These are phyloP conservation scores for Oncorhynchus masou DNA, from an alignment of 2,113 vertebrate genomes.

Conservation along the genomic window DNA sequence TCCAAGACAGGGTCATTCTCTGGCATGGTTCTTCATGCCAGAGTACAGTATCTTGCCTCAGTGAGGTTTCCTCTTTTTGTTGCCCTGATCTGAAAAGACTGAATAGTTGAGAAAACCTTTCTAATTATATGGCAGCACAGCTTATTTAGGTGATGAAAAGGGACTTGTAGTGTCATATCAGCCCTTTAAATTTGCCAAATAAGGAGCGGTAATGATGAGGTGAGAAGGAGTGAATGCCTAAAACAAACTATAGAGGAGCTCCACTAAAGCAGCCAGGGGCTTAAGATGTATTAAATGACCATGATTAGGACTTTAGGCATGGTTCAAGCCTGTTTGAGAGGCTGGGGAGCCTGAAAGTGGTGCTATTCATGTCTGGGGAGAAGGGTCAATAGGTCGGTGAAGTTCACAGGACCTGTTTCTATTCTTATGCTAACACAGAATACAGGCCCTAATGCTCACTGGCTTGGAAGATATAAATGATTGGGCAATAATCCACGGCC, in stretches of 20 bases:
- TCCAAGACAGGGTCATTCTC: neutral
- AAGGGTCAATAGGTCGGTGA: slow-evolving; percentile 91
- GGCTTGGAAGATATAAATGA: slow-evolving; percentile 96
- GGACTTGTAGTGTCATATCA: slow-evolving; percentile 79
- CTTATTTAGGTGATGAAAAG: slow-evolving; percentile 84
- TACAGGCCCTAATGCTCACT: slow-evolving; percentile 84
- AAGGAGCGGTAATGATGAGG: slow-evolving; percentile 81
- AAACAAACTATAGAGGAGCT: slow-evolving; percentile 91
- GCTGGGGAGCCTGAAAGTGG: slow-evolving; percentile 80
- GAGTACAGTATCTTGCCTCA: slow-evolving; percentile 63
- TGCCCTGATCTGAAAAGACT: slow-evolving; percentile 76
- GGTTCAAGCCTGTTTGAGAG: slow-evolving; percentile 89
- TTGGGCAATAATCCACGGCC: slow-evolving; percentile 86
- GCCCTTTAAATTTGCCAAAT: slow-evolving; percentile 81
- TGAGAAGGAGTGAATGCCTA: slow-evolving; percentile 86
- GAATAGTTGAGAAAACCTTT: slow-evolving; percentile 79
- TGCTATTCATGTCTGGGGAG: slow-evolving; percentile 88
- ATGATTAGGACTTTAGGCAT: slow-evolving; percentile 96
- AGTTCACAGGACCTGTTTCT: slow-evolving; percentile 91
- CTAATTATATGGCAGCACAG: slow-evolving; percentile 81
- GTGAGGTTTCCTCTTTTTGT: slow-evolving; percentile 69
- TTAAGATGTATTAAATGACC: slow-evolving; percentile 99
- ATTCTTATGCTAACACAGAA: slow-evolving; percentile 95
- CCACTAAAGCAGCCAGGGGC: slow-evolving; percentile 87
- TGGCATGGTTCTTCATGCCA: slow-evolving; percentile 11